A percentile compares a stretch with the other conserved stretches of the same genome.
Evolutionary conservation across 2,113 vertebrate genomes (phyloP).

Genomic region (Pseudolaguvia tuberculata): DNA sequence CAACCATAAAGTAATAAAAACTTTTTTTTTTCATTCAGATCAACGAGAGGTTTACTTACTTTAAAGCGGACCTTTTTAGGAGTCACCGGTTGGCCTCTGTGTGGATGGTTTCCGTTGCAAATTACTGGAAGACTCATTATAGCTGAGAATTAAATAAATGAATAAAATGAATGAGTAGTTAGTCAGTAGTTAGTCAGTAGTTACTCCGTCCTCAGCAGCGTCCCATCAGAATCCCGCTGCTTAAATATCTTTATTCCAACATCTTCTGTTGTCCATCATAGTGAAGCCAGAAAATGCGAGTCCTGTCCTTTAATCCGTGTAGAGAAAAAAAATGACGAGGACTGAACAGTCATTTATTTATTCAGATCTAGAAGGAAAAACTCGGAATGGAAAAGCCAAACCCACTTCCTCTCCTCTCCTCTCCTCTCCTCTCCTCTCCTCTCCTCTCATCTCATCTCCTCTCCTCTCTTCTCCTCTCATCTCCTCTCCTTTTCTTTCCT

Average conservation of each 20-base stretch:
- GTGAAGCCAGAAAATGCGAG: background rate
- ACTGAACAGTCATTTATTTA: slow-evolving; percentile 34
- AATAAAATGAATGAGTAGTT: background rate
- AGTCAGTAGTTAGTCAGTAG: background rate
- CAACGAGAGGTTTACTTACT: slow-evolving; percentile 8
- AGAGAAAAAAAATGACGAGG: slow-evolving; percentile 11
- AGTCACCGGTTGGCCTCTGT: slow-evolving; percentile 10
- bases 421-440: background rate
- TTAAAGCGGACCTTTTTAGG: slow-evolving; percentile 43
- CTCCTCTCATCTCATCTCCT: too few species aligned
- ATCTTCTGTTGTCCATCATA: background rate
- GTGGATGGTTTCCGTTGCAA: background rate
- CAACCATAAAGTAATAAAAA: background rate
- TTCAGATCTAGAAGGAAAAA: slow-evolving; percentile 35
- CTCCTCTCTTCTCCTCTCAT: background rate
- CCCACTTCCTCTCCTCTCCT: slow-evolving; percentile 19
- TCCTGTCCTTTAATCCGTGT: background rate
- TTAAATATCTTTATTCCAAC: background rate
- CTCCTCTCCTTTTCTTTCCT: background rate
- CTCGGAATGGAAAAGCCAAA: background rate
- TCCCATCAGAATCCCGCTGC: background rate
- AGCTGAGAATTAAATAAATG: background rate
- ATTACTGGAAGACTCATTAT: slow-evolving; percentile 2
- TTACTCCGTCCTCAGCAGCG: background rate
- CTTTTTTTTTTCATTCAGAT: background rate